These are phyloP conservation scores for Hycleus phaleratus DNA, from an alignment of 1,140 invertebrate species.

Conservation along the genomic window DNA sequence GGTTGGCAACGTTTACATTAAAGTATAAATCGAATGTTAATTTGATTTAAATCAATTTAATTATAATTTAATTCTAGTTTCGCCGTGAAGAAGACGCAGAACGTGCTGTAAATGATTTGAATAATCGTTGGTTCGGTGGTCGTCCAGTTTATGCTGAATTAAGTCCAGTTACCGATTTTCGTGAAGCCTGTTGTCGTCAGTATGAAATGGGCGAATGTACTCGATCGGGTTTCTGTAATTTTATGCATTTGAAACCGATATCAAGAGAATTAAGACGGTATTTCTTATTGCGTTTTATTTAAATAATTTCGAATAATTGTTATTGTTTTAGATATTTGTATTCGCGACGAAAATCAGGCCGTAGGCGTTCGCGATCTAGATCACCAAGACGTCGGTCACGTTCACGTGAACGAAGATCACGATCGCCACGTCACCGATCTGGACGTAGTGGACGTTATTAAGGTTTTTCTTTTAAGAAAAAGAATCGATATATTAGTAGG, in stretches of 20 bases:
- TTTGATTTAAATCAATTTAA: not conserved
- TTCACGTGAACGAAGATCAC: conserved; percentile 40
- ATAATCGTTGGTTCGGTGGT: conserved; percentile 98
- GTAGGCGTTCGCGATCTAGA: conserved; percentile 39
- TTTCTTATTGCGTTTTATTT: not conserved
- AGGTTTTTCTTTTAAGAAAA: not conserved
- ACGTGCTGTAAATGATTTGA: conserved; percentile 90
- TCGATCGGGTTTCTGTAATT: conserved; percentile 97
- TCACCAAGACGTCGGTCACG: conserved; percentile 43
- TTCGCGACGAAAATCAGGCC: conserved; percentile 47
- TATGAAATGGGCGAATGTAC: conserved; percentile 99
- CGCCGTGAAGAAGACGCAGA: conserved; percentile 98
- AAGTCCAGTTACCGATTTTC: conserved; percentile 97
- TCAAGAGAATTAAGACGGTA: conserved; percentile 82
- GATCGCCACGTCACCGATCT: conserved; percentile 43
- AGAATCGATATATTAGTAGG: too few species aligned
- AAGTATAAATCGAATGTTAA: conserved; percentile 49
- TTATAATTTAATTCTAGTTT: conserved; percentile 53
- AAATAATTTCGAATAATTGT: not conserved
- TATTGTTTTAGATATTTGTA: conserved; percentile 49
- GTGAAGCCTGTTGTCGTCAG: conserved; percentile 97
- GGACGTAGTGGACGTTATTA: conserved; percentile 45
- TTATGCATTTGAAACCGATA: conserved; percentile 99
- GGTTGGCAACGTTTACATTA: conserved; percentile 97
- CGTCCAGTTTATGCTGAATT: conserved; percentile 97